Conservation (phyloP, 2,113 vertebrate species). For the Stercorarius parasiticus region DNA sequence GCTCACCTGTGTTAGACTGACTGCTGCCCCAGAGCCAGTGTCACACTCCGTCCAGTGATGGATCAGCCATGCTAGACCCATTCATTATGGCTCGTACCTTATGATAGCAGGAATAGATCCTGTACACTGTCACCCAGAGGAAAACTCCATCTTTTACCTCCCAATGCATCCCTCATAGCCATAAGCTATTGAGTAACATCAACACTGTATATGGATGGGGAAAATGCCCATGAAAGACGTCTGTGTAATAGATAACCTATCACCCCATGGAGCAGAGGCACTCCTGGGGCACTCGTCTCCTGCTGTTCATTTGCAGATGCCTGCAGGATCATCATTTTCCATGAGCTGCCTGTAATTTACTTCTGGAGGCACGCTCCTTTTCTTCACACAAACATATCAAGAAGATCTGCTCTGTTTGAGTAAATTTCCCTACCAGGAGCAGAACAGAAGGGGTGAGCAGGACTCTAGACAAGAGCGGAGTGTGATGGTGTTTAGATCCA, state of each 20-base stretch:
- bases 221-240: not conserved
- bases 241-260: not conserved
- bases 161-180: not conserved
- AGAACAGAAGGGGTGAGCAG: not conserved
- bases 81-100: not conserved
- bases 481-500: not conserved
- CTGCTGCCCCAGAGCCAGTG: not conserved
- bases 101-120: not conserved
- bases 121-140: not conserved
- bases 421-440: not conserved
- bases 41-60: not conserved
- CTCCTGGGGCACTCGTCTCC: not conserved
- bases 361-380: not conserved
- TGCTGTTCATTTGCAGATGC: not conserved
- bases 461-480: not conserved
- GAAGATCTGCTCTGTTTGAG: not conserved
- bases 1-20: not conserved
- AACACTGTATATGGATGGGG: not conserved
- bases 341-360: not conserved
- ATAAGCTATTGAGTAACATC: slow-evolving; percentile 10
- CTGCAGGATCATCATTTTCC: not conserved
- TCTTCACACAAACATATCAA: not conserved
- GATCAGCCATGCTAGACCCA: not conserved
- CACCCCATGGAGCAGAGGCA: not conserved
- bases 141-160: slow-evolving; percentile 30